Conservation (phyloP, 2,797 vertebrate species). For the Craterocephalus amniculus region DNA sequence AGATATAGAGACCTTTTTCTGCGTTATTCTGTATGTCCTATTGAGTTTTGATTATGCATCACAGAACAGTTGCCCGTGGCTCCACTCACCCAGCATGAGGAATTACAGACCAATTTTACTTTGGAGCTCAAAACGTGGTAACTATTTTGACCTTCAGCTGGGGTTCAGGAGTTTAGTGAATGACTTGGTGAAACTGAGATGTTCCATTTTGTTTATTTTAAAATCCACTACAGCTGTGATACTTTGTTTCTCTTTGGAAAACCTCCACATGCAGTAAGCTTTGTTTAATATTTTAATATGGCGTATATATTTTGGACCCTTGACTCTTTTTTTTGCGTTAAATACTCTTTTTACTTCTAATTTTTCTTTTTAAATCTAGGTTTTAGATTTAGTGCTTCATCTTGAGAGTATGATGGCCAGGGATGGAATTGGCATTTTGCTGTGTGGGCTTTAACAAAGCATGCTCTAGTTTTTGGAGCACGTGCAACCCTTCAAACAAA, state of each 20-base stretch:
- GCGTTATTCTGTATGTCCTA: background rate
- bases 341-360: background rate
- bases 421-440: slow-evolving; percentile 8
- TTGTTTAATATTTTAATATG: background rate
- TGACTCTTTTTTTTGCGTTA: background rate
- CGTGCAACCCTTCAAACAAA: slow-evolving; percentile 50
- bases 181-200: too few relatives aligned
- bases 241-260: background rate
- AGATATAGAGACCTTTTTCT: too few relatives aligned
- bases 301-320: background rate
- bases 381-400: slow-evolving; percentile 3
- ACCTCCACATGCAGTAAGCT: background rate
- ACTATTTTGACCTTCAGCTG: too few relatives aligned
- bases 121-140: too few relatives aligned
- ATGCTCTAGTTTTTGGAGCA: slow-evolving; percentile 6
- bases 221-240: background rate
- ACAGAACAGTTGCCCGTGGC: too few relatives aligned
- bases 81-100: too few relatives aligned
- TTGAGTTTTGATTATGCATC: too few relatives aligned
- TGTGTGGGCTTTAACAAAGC: slow-evolving; percentile 23
- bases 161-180: too few relatives aligned
- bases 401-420: background rate
- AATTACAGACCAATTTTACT: too few relatives aligned
- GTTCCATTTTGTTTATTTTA: background rate
- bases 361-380: background rate